Conservation (phyloP, 2,113 vertebrate genomes). For the Lampris incognitus region DNA sequence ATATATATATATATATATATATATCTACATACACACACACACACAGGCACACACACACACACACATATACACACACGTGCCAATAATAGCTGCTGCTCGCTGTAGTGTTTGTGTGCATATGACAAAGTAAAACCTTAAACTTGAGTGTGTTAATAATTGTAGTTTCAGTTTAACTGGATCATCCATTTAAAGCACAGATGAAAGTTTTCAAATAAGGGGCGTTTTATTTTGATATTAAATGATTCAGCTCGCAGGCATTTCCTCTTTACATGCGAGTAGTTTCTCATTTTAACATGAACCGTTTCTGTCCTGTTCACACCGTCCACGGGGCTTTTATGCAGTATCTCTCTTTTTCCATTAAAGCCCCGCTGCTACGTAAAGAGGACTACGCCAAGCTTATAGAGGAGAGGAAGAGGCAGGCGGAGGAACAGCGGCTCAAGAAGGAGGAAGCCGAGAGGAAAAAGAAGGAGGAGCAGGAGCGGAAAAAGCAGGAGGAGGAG, state of each 20-base stretch:
- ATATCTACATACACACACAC: constrained; percentile 3
- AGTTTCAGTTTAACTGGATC: too few relatives aligned
- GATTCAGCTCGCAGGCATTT: neutral
- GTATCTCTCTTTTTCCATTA: neutral
- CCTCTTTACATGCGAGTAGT: too few relatives aligned
- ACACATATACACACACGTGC: neutral
- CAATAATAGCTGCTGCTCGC: too few relatives aligned
- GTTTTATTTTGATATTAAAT: neutral
- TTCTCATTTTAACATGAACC: too few relatives aligned
- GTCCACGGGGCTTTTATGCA: neutral
- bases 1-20: constrained; percentile 9
- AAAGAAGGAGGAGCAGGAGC: constrained; percentile 55
- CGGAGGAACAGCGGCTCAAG: constrained; percentile 66
- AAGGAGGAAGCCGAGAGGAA: constrained; percentile 56
- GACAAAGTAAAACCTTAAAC: too few relatives aligned
- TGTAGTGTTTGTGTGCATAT: too few relatives aligned
- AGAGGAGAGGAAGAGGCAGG: constrained; percentile 71
- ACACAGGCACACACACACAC: neutral
- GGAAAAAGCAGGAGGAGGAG: constrained; percentile 63
- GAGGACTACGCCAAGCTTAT: constrained; percentile 50
- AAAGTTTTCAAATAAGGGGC: neutral
- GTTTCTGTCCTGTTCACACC: too few relatives aligned
- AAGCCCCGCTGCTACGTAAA: constrained; percentile 73
- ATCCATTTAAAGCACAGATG: too few relatives aligned
- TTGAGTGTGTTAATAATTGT: too few relatives aligned